Evolutionary conservation across 2,888 invertebrate species (phyloP).

Genomic region (Sphecodes monilicornis): DNA sequence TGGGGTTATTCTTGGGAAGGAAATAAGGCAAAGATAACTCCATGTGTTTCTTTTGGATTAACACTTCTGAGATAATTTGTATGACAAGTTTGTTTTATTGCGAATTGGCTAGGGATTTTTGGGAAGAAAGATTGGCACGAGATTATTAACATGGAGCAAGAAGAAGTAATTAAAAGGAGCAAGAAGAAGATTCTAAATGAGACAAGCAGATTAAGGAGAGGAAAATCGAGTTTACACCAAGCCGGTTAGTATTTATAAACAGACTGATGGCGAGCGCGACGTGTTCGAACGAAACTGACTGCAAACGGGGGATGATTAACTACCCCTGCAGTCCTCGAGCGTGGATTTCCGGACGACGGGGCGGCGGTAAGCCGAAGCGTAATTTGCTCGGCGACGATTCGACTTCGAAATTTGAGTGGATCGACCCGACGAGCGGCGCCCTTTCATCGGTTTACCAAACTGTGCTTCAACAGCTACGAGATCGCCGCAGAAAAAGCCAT

Average conservation of each 20-base stretch:
- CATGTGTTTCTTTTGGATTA: background rate
- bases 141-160: background rate
- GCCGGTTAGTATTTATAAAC: background rate
- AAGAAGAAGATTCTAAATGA: too few species aligned
- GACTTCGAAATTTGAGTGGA: slow-evolving; percentile 25
- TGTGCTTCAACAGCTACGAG: slow-evolving; percentile 49
- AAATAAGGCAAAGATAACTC: background rate
- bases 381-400: slow-evolving; percentile 58
- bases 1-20: background rate
- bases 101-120: too few species aligned
- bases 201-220: too few species aligned
- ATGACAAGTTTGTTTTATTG: background rate
- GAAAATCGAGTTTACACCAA: background rate
- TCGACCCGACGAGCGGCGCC: slow-evolving; percentile 11
- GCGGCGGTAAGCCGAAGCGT: slow-evolving; percentile 35
- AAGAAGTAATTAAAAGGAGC: background rate
- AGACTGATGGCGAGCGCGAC: background rate
- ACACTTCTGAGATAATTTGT: background rate
- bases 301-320: slow-evolving; percentile 67
- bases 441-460: slow-evolving; percentile 67
- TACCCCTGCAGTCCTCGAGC: slow-evolving; percentile 55
- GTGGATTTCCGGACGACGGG: slow-evolving; percentile 48
- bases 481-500: background rate
- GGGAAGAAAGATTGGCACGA: background rate
- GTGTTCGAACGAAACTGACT: slow-evolving; percentile 60